Base-by-base conservation (phyloP, 2,888 invertebrate genomes). In the Tholera decimalis region DNA sequence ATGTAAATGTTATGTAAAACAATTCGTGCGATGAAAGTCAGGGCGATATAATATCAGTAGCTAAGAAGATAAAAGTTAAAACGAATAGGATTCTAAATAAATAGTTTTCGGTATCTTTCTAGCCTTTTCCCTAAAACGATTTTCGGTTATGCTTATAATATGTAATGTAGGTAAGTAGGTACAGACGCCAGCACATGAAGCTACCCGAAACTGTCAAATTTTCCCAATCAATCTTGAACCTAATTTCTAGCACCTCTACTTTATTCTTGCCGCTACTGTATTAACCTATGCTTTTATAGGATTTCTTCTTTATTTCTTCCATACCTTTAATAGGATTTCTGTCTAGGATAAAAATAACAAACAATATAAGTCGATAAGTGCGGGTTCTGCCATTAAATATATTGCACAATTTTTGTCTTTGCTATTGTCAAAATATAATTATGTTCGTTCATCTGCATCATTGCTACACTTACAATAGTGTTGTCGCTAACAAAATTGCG, bases 381-480 rank as follows among this genome's bases (percentile, higher is more conserved):
- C 5, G 4, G 2, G 0, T 30, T 15, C 3, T 18, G 5, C 1
- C n/a, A 61, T n/a, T 2, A 28, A 24, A 4, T 35, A 26, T 60
- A 1, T 15, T 26, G 20, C 33, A 35, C 8, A 26, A n/a, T n/a
- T 30, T 18, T 18, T 3, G 8, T 1, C 1, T 11, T 0, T 3
- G 2, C 22, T 41, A 24, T 11, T 7, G 22, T 26, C 3, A 22
- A 26, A 26, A 26, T 22, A 1, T 24, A n/a, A n/a, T n/a, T n/a
- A 43, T 35, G 75, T 43, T 28, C 1, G 61, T 77, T 67, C 62
- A 67, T 57, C 61, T 67, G 66, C 66, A 56, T 76, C 76, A 64
- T 54, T 33, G 15, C 15, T 44, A 39, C 47, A 26, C 33, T 55
- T 46, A 13, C 24, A 51, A 47, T 35, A 53, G 28, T 39, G 30